Conservation (phyloP, 1,140 invertebrate species). For the Aphelenchoides fujianensis region DNA sequence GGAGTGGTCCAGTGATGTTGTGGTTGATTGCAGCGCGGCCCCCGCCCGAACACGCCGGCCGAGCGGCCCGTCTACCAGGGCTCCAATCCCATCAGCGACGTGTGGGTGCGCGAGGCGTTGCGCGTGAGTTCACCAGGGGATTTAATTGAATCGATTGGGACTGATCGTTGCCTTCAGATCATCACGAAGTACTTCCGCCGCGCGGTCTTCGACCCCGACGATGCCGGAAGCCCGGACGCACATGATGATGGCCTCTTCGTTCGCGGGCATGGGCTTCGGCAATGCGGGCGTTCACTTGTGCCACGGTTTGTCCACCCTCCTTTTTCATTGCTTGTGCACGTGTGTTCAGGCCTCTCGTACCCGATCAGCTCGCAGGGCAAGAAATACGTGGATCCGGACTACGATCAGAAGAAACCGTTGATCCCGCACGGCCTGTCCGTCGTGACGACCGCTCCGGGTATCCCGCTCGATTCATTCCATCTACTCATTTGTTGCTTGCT, state of each 20-base stretch:
- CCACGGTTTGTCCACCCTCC: slow-evolving; percentile 72
- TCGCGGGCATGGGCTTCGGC: slow-evolving; percentile 87
- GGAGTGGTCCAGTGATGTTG: not conserved
- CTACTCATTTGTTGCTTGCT: too few relatives aligned
- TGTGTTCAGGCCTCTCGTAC: too few relatives aligned
- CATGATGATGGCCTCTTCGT: slow-evolving; percentile 83
- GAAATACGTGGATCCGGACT: slow-evolving; percentile 50
- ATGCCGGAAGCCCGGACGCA: slow-evolving; percentile 77
- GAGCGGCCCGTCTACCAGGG: slow-evolving; percentile 81
- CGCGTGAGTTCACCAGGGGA: slow-evolving; percentile 66
- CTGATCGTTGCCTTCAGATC: slow-evolving; percentile 38
- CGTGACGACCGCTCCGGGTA: slow-evolving; percentile 79
- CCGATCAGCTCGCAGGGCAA: slow-evolving; percentile 64
- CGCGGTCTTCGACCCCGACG: slow-evolving; percentile 76
- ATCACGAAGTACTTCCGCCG: slow-evolving; percentile 64
- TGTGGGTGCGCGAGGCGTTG: slow-evolving; percentile 80
- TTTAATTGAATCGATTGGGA: slow-evolving; percentile 2
- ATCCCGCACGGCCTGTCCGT: slow-evolving; percentile 84
- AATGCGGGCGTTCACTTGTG: slow-evolving; percentile 81
- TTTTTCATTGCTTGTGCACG: too few relatives aligned
- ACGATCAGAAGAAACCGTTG: slow-evolving; percentile 69
- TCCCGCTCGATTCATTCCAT: too few relatives aligned
- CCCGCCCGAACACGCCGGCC: slow-evolving; percentile 75
- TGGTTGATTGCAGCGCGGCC: slow-evolving; percentile 68
- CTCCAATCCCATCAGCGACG: slow-evolving; percentile 83